These are phyloP conservation scores for Trichogramma pretiosum DNA, from an alignment of 1,140 invertebrate genomes.

Conservation along the genomic window DNA sequence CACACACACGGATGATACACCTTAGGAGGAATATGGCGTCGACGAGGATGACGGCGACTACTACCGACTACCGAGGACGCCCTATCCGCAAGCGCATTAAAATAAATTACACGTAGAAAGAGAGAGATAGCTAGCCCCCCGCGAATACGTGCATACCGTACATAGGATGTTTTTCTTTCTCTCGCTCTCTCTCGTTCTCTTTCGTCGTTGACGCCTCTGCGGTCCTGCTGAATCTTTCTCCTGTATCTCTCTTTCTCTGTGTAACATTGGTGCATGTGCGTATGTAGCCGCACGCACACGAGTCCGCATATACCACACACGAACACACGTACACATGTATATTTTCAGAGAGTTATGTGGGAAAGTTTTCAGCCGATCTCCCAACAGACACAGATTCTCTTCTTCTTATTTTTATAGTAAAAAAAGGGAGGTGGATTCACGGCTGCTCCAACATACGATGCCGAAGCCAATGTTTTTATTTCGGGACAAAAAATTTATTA, in stretches of 20 bases:
- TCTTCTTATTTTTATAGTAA: too few species aligned
- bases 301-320: too few species aligned
- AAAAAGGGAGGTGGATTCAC: too few species aligned
- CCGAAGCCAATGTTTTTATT: conserved; percentile 14
- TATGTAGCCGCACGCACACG: too few species aligned
- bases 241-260: not conserved
- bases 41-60: conserved; percentile 3
- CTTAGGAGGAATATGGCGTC: not conserved
- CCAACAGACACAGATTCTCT: not conserved
- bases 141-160: too few species aligned
- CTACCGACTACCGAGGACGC: conserved; percentile 6
- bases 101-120: conserved; percentile 18
- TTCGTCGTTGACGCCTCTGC: not conserved
- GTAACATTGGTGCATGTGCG: too few species aligned
- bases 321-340: too few species aligned
- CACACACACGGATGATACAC: too few species aligned
- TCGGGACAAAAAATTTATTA: conserved; percentile 17
- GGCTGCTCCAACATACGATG: not conserved
- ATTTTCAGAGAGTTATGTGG: conserved; percentile 21
- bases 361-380: conserved; percentile 15
- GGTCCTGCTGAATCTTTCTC: not conserved
- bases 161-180: not conserved
- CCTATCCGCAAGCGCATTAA: conserved; percentile 21
- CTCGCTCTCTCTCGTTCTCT: not conserved
- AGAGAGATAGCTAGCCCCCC: conserved; percentile 16